Conservation (phyloP, 2,113 vertebrate species). For the Suncus etruscus region DNA sequence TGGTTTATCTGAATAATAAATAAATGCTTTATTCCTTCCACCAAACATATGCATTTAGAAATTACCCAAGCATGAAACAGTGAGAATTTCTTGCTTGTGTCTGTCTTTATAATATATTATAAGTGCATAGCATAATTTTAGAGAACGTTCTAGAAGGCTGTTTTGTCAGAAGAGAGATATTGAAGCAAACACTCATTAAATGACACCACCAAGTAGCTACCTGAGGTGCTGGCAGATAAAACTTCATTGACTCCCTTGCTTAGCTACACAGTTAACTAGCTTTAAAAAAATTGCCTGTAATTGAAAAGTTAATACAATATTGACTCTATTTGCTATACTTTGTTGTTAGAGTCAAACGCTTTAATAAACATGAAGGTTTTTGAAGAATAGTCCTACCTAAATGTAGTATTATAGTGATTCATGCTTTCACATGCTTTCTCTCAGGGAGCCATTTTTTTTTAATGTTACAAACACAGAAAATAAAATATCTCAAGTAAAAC, state of each 20-base stretch:
- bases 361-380: neutral
- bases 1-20: neutral
- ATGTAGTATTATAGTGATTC: neutral
- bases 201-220: neutral
- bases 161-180: neutral
- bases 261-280: neutral
- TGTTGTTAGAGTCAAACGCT: constrained; percentile 13
- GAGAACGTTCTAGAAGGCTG: neutral
- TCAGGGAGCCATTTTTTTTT: neutral
- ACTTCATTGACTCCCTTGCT: neutral
- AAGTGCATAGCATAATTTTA: neutral
- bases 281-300: neutral
- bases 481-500: neutral
- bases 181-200: neutral
- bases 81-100: neutral
- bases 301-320: neutral
- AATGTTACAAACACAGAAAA: neutral
- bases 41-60: neutral
- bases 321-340: neutral
- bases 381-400: constrained; percentile 13
- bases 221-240: neutral
- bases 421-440: neutral
- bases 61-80: neutral
- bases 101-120: neutral
- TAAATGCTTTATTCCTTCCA: neutral